Evolutionary conservation across 53 echinoderm and acorn worm genomes (phyloP).

Genomic region (Echinarachnius parma): DNA sequence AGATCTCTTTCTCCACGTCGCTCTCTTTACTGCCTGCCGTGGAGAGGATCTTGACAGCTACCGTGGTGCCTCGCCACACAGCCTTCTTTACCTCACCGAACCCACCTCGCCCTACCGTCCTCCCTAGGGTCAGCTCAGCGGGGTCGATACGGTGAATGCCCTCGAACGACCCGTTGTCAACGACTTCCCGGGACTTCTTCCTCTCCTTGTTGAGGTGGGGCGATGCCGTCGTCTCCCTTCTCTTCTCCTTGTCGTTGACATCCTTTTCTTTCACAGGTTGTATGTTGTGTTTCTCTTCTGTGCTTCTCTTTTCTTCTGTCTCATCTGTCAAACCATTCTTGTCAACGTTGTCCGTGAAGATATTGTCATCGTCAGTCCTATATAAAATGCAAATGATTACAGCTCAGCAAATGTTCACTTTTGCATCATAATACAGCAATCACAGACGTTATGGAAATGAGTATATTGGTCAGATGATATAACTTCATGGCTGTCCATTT

Average conservation of each 20-base stretch:
- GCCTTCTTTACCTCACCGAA: conserved; percentile 43
- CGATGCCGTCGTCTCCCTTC: not conserved
- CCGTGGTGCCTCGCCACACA: conserved; percentile 22
- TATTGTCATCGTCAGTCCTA: too few relatives aligned
- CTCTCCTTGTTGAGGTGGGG: not conserved
- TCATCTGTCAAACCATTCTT: too few relatives aligned
- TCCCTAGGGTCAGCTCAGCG: not conserved
- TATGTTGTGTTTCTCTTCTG: not conserved
- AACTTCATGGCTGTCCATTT: too few relatives aligned
- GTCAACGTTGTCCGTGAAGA: too few relatives aligned
- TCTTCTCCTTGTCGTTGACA: not conserved
- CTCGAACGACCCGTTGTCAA: not conserved
- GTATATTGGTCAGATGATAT: too few relatives aligned
- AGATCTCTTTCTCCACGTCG: conserved; percentile 31
- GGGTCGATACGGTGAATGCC: conserved; percentile 22
- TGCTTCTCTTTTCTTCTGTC: not conserved
- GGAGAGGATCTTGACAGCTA: conserved; percentile 28
- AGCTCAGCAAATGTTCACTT: too few relatives aligned
- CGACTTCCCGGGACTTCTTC: too few relatives aligned
- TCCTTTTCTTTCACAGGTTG: not conserved
- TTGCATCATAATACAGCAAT: too few relatives aligned
- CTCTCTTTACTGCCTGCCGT: conserved; percentile 8
- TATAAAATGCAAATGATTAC: too few relatives aligned
- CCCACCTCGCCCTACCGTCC: conserved; percentile 25
- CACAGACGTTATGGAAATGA: too few relatives aligned